Evolutionary conservation across 2,113 vertebrate species (phyloP).

Genomic region (Pao palembangensis): DNA sequence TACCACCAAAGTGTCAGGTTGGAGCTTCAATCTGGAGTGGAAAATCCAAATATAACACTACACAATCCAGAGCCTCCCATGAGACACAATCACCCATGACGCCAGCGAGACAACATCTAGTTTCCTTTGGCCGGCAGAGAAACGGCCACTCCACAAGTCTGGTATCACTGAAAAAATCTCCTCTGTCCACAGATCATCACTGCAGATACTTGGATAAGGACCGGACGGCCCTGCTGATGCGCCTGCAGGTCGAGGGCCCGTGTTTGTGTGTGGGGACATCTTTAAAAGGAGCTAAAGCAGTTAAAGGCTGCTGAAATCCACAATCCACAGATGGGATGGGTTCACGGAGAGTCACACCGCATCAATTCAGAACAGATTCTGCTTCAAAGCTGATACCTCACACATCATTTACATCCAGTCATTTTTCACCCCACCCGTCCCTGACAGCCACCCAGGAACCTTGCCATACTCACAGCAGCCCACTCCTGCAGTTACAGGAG

Average conservation of each 20-base stretch:
- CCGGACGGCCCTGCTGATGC: too few relatives aligned
- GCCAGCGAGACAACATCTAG: conserved; percentile 10
- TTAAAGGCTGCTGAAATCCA: conserved; percentile 26
- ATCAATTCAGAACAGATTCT: conserved; percentile 52
- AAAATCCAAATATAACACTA: background rate
- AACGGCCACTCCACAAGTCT: background rate
- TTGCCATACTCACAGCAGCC: conserved; percentile 14
- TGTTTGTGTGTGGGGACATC: too few relatives aligned
- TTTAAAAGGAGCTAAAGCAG: conserved; percentile 27
- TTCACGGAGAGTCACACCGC: conserved; percentile 54
- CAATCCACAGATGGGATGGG: conserved; percentile 19
- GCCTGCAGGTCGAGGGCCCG: too few relatives aligned
- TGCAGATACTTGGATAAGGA: too few relatives aligned
- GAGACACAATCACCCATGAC: conserved; percentile 29
- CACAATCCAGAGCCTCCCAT: background rate
- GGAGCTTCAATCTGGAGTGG: conserved; percentile 5
- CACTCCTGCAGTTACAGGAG: conserved; percentile 4
- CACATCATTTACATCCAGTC: conserved; percentile 62
- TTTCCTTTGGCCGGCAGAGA: conserved; percentile 12
- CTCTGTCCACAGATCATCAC: conserved; percentile 13
- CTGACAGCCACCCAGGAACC: conserved; percentile 30
- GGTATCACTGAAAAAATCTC: conserved; percentile 2
- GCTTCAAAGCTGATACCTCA: conserved; percentile 54
- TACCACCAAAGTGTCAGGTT: conserved; percentile 13
- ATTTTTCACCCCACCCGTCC: conserved; percentile 55